Conservation (phyloP, 2,888 invertebrate genomes). For the Leucozona laternaria region DNA sequence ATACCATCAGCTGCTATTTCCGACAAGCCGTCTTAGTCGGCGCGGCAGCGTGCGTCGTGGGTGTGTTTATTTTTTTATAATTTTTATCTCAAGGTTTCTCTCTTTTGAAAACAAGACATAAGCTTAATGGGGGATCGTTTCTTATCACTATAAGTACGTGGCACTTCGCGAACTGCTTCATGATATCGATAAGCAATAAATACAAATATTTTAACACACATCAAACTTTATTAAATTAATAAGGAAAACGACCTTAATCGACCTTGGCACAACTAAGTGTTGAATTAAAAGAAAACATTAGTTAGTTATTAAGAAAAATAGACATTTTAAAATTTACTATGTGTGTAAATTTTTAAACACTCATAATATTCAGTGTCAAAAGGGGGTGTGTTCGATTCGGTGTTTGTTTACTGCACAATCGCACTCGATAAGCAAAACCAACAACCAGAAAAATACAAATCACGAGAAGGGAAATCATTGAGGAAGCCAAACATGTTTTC, state of each 20-base stretch:
- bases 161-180: background rate
- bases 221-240: background rate
- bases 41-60: no score
- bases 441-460: constrained; percentile 23
- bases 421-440: constrained; percentile 19
- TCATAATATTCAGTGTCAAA: constrained; percentile 12
- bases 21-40: no score
- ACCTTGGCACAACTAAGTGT: background rate
- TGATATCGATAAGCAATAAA: constrained; percentile 19
- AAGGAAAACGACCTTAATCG: background rate
- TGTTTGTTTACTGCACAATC: constrained; percentile 48
- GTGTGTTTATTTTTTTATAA: constrained; percentile 30
- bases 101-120: background rate
- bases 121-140: background rate
- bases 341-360: background rate
- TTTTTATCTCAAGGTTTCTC: constrained; percentile 35
- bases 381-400: constrained; percentile 26
- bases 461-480: constrained; percentile 25
- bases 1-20: background rate
- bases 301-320: background rate
- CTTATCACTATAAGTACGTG: constrained; percentile 24
- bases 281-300: background rate
- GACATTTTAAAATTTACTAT: constrained; percentile 9
- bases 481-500: constrained; percentile 49
- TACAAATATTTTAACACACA: background rate